Evolutionary conservation across 1,140 invertebrate genomes (phyloP), one percentile per base, ranked within the genome.

Genomic region (Chelonus insularis): DNA sequence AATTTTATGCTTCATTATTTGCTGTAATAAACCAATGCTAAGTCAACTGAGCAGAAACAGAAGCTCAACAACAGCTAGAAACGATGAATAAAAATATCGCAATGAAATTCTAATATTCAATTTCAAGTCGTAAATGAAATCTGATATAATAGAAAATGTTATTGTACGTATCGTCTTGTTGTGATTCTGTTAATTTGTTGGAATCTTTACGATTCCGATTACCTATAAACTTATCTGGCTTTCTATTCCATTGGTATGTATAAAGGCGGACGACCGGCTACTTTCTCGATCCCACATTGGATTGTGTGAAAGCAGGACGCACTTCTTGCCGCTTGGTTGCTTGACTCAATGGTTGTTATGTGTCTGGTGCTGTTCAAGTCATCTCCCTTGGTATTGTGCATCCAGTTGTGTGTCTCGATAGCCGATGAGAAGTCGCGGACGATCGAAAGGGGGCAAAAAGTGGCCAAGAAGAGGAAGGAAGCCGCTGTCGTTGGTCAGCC

Each of bases 261-360:
- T 72, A 76, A 70, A 75, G 67, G 73, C 66, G 74, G 72, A 77
- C 72, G 71, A 72, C 70, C 67, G 65, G 68, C 68, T 71, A 73
- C 73, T 75, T 74, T 75, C 73, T 69, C 73, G 69, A 52, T 67
- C 72, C 72, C 70, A 72, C 70, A 72, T 73, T 73, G 72, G 72
- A 75, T 71, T 72, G 69, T 70, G 73, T 75, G 73, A 75, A 75
- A 75, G 73, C 73, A 74, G 73, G 73, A 75, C 73, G 72, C 72
- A 69, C 71, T 74, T 74, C 72, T 73, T 73, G 60, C 62, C 41
- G 56, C 47, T 18, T 4, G 18, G 12, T 18, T 16, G 12, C 14
- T 16, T 16, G 14, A 43, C 41, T 43, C 41, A 16, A 14, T 43
- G 18, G 12, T 39, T 14, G 36, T 39, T 39, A 14, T 39, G 25